Conservation (phyloP, 2,797 vertebrate genomes). For the Sylvilagus floridanus region DNA sequence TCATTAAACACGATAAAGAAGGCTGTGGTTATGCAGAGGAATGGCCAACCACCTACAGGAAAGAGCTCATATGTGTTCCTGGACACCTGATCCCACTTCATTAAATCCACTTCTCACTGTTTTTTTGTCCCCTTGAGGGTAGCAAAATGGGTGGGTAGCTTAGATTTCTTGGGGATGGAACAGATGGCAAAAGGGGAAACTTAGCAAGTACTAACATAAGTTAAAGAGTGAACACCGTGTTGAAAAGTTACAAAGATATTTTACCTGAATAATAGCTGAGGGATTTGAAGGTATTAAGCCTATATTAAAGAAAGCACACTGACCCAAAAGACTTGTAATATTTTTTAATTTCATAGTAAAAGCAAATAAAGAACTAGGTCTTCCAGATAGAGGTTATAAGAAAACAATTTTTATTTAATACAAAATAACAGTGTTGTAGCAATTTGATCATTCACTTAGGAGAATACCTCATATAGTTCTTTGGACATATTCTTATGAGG, state of each 20-base stretch:
- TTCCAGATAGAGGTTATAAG: conserved; percentile 18
- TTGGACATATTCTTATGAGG: not conserved
- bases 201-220: not conserved
- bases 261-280: not conserved
- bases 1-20: not conserved
- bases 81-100: not conserved
- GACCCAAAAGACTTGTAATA: not conserved
- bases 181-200: not conserved
- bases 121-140: not conserved
- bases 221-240: not conserved
- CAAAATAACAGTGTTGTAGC: not conserved
- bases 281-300: not conserved
- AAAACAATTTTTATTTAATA: conserved; percentile 33
- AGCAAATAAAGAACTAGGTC: not conserved
- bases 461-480: not conserved
- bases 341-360: not conserved
- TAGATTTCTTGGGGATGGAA: not conserved
- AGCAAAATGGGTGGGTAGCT: not conserved
- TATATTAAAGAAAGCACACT: not conserved
- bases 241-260: conserved; percentile 5
- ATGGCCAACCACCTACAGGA: not conserved
- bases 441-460: not conserved
- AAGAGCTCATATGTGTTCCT: not conserved
- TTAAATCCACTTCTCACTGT: not conserved
- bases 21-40: not conserved